Evolutionary conservation across 2,113 vertebrate genomes (phyloP).

Genomic region (Callocephalon fimbriatum): DNA sequence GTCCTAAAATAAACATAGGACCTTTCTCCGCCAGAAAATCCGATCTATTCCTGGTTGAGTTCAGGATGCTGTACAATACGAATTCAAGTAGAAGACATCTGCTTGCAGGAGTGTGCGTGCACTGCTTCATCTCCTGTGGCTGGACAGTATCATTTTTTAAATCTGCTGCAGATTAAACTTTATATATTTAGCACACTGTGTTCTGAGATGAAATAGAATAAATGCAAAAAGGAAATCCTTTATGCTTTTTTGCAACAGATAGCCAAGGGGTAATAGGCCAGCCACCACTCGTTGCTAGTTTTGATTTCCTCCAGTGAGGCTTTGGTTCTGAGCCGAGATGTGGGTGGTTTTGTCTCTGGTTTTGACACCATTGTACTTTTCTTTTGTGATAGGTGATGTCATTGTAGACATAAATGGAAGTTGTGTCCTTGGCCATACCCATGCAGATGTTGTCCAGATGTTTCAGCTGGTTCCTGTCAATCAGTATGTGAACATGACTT

Average conservation of each 20-base stretch:
- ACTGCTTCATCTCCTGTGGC: not conserved
- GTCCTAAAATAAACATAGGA: conserved; percentile 13
- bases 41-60: conserved; percentile 4
- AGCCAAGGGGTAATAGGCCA: not conserved
- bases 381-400: conserved; percentile 88
- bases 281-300: not conserved
- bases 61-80: not conserved
- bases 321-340: not conserved
- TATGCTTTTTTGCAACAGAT: not conserved
- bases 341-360: accelerated
- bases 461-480: conserved; percentile 93
- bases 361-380: not conserved
- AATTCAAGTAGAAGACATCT: conserved; percentile 41
- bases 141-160: not conserved
- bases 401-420: conserved; percentile 94
- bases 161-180: conserved; percentile 59
- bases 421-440: conserved; percentile 96
- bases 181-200: conserved; percentile 34
- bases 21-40: not conserved
- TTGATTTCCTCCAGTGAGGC: not conserved
- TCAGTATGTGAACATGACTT: conserved; percentile 93
- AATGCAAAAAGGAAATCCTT: not conserved
- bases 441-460: conserved; percentile 98
- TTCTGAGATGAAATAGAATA: conserved; percentile 1
- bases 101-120: not conserved